Evolutionary conservation across 2,888 invertebrate genomes (phyloP).

Genomic region (Cotesia congregata): DNA sequence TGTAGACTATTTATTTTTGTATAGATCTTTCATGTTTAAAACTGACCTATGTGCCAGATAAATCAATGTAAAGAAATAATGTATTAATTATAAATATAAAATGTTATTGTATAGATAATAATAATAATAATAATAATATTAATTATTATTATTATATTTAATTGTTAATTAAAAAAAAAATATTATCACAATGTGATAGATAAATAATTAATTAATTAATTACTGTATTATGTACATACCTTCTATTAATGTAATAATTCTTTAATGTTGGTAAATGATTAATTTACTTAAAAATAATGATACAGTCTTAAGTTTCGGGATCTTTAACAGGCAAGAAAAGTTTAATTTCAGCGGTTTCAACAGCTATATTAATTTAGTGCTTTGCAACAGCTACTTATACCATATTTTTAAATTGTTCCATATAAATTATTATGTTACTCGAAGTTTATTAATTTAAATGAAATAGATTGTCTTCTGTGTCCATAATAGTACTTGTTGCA

Average conservation of each 20-base stretch:
- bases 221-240: slow-evolving; percentile 23
- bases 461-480: slow-evolving; percentile 31
- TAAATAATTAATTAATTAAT: not conserved
- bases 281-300: no score
- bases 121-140: slow-evolving; percentile 34
- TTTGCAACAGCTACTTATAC: no score
- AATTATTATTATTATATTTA: slow-evolving; percentile 42
- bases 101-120: slow-evolving; percentile 53
- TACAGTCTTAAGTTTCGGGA: no score
- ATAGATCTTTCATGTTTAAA: slow-evolving; percentile 64
- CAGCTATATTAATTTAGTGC: no score
- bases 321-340: no score
- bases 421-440: slow-evolving; percentile 20
- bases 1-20: slow-evolving; percentile 65
- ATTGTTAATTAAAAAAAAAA: slow-evolving; percentile 47
- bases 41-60: slow-evolving; percentile 65
- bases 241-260: not conserved
- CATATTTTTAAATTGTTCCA: not conserved
- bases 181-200: slow-evolving; percentile 25
- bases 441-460: slow-evolving; percentile 10
- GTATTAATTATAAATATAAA: slow-evolving; percentile 41
- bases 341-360: no score
- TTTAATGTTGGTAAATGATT: no score
- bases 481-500: slow-evolving; percentile 41
- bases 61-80: slow-evolving; percentile 48